A percentile compares a stretch with the other conserved stretches of the same genome.
phyloP scores from a whole-genome alignment of 23 tunicate genomes.

The Diplosoma virens region DNA sequence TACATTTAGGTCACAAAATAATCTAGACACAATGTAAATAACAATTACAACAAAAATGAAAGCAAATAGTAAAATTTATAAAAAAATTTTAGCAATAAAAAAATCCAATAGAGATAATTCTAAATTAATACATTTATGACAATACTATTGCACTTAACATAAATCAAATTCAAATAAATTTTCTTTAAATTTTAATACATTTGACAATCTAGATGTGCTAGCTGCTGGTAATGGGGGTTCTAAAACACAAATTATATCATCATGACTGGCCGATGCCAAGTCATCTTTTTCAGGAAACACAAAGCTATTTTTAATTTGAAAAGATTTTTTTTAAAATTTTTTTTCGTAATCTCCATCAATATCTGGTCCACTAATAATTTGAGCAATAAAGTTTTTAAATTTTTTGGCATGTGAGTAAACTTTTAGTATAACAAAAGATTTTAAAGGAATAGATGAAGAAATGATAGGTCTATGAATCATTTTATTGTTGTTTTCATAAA shows the following conservation, averaged over 20 bases:
- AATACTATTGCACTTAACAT: too few species aligned
- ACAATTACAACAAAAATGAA: neutral
- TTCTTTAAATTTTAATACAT: constrained; percentile 3
- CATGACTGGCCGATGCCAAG: constrained; percentile 6
- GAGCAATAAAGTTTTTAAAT: neutral
- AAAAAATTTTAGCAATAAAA: neutral
- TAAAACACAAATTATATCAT: constrained; percentile 10
- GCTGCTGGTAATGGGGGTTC: constrained; percentile 6
- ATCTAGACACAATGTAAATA: neutral
- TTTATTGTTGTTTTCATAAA: neutral
- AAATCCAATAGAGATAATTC: neutral
- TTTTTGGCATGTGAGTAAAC: neutral
- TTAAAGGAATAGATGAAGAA: neutral
- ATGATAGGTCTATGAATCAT: neutral
- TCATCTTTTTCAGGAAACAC: constrained; percentile 13
- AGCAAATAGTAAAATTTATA: neutral
- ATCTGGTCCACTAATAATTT: constrained; percentile 4
- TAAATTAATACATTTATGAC: too few species aligned
- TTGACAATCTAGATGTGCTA: constrained; percentile 19
- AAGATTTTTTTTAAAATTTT: neutral
- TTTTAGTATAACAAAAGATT: neutral
- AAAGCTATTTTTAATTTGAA: too few species aligned
- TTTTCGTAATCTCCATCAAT: neutral
- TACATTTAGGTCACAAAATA: neutral
- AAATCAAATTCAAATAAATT: constrained; percentile 13